phyloP scores from a whole-genome alignment of 2,797 vertebrate species.

The Coranthus polyacanthus region DNA sequence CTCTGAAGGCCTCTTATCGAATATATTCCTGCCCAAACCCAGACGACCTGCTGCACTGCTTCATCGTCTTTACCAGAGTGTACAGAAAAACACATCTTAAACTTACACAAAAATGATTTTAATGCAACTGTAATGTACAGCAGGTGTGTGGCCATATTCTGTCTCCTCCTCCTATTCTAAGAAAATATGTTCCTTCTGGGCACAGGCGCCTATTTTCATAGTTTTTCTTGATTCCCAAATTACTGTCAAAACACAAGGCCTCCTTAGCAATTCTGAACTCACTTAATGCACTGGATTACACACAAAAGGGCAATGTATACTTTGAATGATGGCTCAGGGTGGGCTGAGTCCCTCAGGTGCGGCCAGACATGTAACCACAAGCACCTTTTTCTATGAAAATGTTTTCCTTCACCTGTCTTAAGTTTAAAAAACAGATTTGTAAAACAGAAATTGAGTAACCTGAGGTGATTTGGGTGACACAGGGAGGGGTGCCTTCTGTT shows the following conservation, averaged over 20 bases:
- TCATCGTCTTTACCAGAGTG: slow-evolving; percentile 35
- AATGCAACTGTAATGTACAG: slow-evolving; percentile 29
- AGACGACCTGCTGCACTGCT: slow-evolving; percentile 9
- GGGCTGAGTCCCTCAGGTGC: slow-evolving; percentile 49
- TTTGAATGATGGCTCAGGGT: slow-evolving; percentile 55
- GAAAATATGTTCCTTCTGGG: slow-evolving; percentile 63
- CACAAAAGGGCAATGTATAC: slow-evolving; percentile 64
- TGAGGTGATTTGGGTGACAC: slow-evolving; percentile 14
- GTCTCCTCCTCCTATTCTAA: slow-evolving; percentile 14
- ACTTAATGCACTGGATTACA: slow-evolving; percentile 53
- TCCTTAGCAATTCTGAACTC: slow-evolving; percentile 44
- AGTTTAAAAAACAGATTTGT: slow-evolving; percentile 35
- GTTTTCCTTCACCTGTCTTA: slow-evolving; percentile 47
- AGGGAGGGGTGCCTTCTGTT: background rate
- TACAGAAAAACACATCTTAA: slow-evolving; percentile 14
- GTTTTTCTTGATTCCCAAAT: slow-evolving; percentile 73
- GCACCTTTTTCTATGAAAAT: slow-evolving; percentile 21
- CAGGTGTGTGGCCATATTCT: slow-evolving; percentile 49
- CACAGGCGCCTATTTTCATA: slow-evolving; percentile 57
- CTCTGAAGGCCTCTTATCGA: slow-evolving; percentile 52
- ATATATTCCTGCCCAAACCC: slow-evolving; percentile 39
- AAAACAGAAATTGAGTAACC: slow-evolving; percentile 42
- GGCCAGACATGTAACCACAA: slow-evolving; percentile 53
- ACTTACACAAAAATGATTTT: slow-evolving; percentile 12
- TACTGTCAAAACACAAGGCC: slow-evolving; percentile 73